phyloP scores from a whole-genome alignment of 2,113 vertebrate genomes.

The Antigone vipio region DNA sequence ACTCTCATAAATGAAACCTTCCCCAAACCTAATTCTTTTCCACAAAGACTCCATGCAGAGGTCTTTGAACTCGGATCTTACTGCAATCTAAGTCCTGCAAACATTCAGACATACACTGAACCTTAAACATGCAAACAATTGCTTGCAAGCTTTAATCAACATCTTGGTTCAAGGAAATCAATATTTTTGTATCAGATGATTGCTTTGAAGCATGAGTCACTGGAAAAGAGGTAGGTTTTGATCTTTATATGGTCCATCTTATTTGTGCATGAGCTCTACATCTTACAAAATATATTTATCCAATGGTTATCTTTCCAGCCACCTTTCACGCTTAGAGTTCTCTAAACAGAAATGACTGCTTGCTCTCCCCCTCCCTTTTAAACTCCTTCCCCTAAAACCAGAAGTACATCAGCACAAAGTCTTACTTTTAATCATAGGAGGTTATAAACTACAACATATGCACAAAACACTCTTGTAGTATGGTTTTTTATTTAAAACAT shows the following conservation, averaged over 20 bases:
- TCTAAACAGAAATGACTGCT: neutral
- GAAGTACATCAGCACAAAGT: neutral
- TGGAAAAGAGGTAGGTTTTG: neutral
- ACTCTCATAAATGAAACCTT: neutral
- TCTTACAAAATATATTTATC: neutral
- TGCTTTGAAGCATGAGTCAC: neutral
- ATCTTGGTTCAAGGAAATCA: neutral
- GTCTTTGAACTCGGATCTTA: neutral
- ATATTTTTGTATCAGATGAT: neutral
- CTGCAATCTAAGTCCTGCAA: neutral
- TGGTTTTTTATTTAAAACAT: neutral
- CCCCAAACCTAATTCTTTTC: neutral
- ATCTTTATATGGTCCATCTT: neutral
- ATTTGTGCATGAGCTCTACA: neutral
- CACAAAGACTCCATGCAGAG: neutral
- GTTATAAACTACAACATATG: neutral
- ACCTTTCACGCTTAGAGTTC: neutral
- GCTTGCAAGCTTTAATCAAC: neutral
- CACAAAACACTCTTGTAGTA: neutral
- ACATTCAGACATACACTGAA: neutral
- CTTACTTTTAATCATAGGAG: neutral
- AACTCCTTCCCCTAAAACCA: neutral
- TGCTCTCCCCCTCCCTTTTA: neutral
- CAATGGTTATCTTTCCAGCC: neutral
- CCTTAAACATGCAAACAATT: neutral